Conservation (phyloP, 2,797 vertebrate genomes). For the Rhinatrema bivittatum region DNA sequence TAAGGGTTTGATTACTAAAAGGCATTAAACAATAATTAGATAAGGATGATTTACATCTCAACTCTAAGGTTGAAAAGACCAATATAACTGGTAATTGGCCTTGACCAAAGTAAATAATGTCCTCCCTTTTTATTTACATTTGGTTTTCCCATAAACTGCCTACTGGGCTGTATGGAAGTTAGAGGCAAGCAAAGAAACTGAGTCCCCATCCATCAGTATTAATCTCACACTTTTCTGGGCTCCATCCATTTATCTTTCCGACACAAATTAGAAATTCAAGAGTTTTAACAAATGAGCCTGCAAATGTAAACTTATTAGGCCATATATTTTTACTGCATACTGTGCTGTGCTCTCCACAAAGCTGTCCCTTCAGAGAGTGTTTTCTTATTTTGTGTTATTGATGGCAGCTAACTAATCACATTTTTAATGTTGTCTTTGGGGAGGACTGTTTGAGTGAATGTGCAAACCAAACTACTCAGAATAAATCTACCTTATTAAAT, state of each 20-base stretch:
- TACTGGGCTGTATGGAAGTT: constrained; percentile 60
- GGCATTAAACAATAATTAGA: constrained; percentile 60
- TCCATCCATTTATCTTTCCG: constrained; percentile 87
- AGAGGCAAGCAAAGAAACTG: constrained; percentile 64
- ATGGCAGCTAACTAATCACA: constrained; percentile 82
- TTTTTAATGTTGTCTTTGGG: constrained; percentile 81
- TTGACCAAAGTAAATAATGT: constrained; percentile 66
- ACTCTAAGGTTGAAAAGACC: constrained; percentile 52
- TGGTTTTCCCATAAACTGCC: constrained; percentile 61
- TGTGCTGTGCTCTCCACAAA: constrained; percentile 74
- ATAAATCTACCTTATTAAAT: constrained; percentile 83
- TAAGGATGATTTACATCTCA: constrained; percentile 53
- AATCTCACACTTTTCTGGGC: constrained; percentile 67
- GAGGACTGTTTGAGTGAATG: constrained; percentile 72
- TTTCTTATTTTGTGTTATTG: constrained; percentile 79
- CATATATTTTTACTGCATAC: constrained; percentile 80
- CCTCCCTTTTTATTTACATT: constrained; percentile 68
- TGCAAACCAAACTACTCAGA: constrained; percentile 74
- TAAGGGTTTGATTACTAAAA: constrained; percentile 51
- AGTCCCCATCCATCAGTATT: constrained; percentile 71
- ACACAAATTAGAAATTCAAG: constrained; percentile 94
- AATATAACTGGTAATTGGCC: constrained; percentile 63
- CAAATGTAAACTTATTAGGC: constrained; percentile 90
- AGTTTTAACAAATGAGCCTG: constrained; percentile 86
- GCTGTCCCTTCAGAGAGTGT: constrained; percentile 75